Evolutionary conservation across 1,140 invertebrate genomes (phyloP), one percentile per base, ranked within the genome.

Genomic region (Neodiprion fabricii): DNA sequence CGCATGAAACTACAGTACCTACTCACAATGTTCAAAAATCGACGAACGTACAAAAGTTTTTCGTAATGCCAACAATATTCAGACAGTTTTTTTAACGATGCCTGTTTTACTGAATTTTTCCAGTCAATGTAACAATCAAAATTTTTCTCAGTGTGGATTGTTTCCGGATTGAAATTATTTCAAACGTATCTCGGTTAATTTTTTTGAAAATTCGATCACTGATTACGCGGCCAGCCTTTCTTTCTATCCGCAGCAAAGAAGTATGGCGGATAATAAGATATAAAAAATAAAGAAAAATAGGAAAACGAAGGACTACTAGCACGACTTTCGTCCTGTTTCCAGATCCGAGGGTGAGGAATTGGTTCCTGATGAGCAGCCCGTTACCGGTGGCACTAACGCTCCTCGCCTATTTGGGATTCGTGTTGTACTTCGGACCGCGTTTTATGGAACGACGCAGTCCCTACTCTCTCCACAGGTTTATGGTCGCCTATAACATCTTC

Each of bases 291-390:
- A 9, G 14, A 53, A 53, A 53, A 53, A 53, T 53, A 10, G 9
- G 9, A 53, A 53, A 53, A 40, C 5, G 28, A 40, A 5, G 2
- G 28, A 40, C 28, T 40, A 1, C 28, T 40, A 5, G 28, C 21
- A 66, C 50, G 71, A 66, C 48, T 69, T 92, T 91, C 91, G 81
- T 88, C 10, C 70, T 67, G 48, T 74, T 90, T 88, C 69, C 83
- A 95, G 95, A 96, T 91, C 91, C 92, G 53, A 91, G 96, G 81
- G 95, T 96, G 76, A 92, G 93, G 79, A 91, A 95, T 82, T 96
- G 95, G 94, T 90, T 92, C 28, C 80, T 94, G 14, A 93, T 94
- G 91, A 83, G 87, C 65, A 89, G 89, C 69, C 92, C 92, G 28
- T 84, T 89, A 74, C 91, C 92, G 21, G 87, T 93, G 2, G 74